Evolutionary conservation across 2,888 invertebrate genomes (phyloP).

Genomic region (Tetanocera ferruginea): DNA sequence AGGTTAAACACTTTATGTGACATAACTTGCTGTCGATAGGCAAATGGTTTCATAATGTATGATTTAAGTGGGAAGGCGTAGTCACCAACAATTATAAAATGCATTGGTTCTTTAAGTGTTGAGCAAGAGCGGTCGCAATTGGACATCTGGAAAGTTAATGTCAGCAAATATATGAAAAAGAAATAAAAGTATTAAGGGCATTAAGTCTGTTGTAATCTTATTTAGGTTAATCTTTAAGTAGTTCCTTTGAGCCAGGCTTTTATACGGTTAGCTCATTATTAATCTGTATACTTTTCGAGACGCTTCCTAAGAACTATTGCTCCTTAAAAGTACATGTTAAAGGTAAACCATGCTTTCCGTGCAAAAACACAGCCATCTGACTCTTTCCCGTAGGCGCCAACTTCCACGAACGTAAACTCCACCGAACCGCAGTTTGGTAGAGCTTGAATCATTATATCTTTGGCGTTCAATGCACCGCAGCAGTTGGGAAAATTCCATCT

Average conservation of each 20-base stretch:
- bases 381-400: slow-evolving; percentile 16
- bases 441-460: neutral
- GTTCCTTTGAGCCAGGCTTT: too few species aligned
- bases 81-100: slow-evolving; percentile 26
- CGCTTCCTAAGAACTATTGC: too few species aligned
- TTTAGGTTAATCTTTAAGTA: too few species aligned
- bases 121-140: neutral
- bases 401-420: slow-evolving; percentile 31
- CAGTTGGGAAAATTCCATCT: too few species aligned
- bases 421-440: slow-evolving; percentile 19
- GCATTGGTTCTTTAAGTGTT: neutral
- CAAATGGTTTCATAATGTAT: slow-evolving; percentile 30
- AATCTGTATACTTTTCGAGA: slow-evolving; percentile 7
- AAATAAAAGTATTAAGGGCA: too few species aligned
- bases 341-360: too few species aligned
- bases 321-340: too few species aligned
- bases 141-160: neutral
- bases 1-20: too few species aligned
- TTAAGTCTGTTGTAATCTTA: too few species aligned
- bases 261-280: neutral
- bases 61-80: slow-evolving; percentile 38
- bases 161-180: too few species aligned
- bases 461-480: too few species aligned
- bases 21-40: neutral
- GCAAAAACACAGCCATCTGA: slow-evolving; percentile 24